Conservation (phyloP, 2,888 invertebrate species). For the Mesoligia furuncula region DNA sequence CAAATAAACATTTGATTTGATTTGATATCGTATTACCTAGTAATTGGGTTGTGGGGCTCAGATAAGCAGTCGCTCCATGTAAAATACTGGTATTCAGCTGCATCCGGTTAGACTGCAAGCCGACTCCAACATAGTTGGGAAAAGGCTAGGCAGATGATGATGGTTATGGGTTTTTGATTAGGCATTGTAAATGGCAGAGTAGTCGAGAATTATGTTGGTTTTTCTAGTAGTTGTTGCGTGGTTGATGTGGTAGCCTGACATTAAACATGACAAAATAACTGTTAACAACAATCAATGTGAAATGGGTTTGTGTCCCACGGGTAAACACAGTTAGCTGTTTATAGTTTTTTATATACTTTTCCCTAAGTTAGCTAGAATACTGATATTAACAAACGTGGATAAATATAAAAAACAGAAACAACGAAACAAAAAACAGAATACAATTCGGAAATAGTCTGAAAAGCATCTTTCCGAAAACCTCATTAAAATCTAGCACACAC, state of each 20-base stretch:
- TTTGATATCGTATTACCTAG: too few species aligned
- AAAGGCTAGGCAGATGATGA: too few species aligned
- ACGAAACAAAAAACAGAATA: too few species aligned
- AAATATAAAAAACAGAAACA: too few species aligned
- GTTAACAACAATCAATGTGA: neutral
- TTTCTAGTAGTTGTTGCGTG: neutral
- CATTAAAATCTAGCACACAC: conserved; percentile 15
- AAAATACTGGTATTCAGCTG: too few species aligned
- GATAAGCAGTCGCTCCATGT: too few species aligned
- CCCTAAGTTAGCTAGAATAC: neutral
- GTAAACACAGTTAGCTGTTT: neutral
- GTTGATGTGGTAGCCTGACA: neutral
- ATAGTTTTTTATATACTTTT: neutral
- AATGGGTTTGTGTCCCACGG: neutral
- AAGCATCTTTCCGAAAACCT: neutral
- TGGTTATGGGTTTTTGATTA: conserved; percentile 27
- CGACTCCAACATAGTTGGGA: too few species aligned
- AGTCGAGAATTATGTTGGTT: neutral
- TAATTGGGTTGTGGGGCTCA: too few species aligned
- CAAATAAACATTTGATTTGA: too few species aligned
- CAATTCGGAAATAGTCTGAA: neutral
- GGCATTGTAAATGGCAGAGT: conserved; percentile 18
- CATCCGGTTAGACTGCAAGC: too few species aligned
- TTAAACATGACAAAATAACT: neutral
- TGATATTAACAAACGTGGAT: neutral